Evolutionary conservation across 2,113 vertebrate genomes (phyloP), one percentile per base, ranked within the genome.

Genomic region (Rhinolophus ferrumequinum): DNA sequence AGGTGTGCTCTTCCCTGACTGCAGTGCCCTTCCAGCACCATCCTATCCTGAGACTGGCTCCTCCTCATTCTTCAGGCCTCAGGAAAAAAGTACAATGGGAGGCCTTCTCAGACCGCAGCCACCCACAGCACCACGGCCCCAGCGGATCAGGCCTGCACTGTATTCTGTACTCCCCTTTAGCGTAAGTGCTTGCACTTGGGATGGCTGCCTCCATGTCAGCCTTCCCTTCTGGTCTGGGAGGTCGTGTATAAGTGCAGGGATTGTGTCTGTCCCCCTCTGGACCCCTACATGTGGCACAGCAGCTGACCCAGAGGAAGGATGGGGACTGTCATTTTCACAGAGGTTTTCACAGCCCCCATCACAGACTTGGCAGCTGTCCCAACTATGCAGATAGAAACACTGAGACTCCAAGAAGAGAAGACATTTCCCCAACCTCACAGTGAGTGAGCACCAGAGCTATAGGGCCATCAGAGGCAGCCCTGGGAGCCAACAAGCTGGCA

Each of bases 11-110:
- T 66, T 70, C 77, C 35, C 11, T 33, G 5, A 24, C 30, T 8
- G 41, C 75, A 62, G 16, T 18, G 26, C 26, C 52, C 84, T 75
- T 35, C 33, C 38, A n/a, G 26, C 0, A 2, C 30, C 3, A 30
- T 82, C 22, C 9, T 62, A 3, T 50, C 77, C 79, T 21, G 41
- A 38, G 30, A 62, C 54, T 8, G 2, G 33, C 54, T 73, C 44
- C 62, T 50, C 58, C 81, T n/a, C 19, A 3, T 21, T 15, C 30
- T 14, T 50, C 70, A 86, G 80, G n/a, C 35, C 38, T 79, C 60
- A 11, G 24, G 21, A 44, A 6, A 47, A 72, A 66, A 0, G 0
- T 22, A 7, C 14, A 16, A 2, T 21, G 1, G 6, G 16, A 44
- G 16, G 16, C 10, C 67, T 21, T 76, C 58, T 58, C 33, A 0